phyloP scores from a whole-genome alignment of 2,113 vertebrate genomes.

The Corythornis cristatus region DNA sequence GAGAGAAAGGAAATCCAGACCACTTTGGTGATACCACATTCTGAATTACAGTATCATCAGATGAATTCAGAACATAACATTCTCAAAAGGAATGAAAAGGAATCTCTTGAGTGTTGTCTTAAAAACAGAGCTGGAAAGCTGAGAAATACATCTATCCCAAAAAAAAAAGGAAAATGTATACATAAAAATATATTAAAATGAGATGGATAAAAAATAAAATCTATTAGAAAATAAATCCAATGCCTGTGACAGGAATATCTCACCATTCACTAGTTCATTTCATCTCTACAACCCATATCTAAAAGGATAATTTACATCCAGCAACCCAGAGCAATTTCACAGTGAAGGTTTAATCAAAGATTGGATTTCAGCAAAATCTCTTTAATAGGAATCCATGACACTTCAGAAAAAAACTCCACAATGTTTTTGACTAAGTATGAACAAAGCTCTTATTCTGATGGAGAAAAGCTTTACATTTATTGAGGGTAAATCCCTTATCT shows the following conservation, averaged over 20 bases:
- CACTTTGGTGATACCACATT: neutral
- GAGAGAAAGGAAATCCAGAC: neutral
- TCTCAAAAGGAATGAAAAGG: neutral
- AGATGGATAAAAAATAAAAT: neutral
- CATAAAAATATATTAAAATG: neutral
- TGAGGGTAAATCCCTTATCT: slow-evolving; percentile 58
- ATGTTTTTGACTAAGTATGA: slow-evolving; percentile 28
- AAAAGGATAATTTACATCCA: slow-evolving; percentile 30
- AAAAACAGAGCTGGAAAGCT: neutral
- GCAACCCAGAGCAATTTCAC: slow-evolving; percentile 43
- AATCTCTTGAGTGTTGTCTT: neutral
- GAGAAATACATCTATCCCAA: neutral
- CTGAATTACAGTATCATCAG: neutral
- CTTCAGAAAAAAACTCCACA: neutral
- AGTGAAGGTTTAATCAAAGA: slow-evolving; percentile 48
- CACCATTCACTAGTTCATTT: neutral
- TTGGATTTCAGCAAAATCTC: slow-evolving; percentile 39
- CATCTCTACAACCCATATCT: neutral
- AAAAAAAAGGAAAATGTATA: neutral
- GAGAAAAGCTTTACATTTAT: slow-evolving; percentile 44
- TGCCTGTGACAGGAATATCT: neutral
- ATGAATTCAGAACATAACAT: neutral
- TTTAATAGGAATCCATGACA: slow-evolving; percentile 46
- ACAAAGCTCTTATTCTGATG: slow-evolving; percentile 24
- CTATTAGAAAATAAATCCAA: neutral